phyloP scores from a whole-genome alignment of 2,113 vertebrate species.

The Columbina picui region DNA sequence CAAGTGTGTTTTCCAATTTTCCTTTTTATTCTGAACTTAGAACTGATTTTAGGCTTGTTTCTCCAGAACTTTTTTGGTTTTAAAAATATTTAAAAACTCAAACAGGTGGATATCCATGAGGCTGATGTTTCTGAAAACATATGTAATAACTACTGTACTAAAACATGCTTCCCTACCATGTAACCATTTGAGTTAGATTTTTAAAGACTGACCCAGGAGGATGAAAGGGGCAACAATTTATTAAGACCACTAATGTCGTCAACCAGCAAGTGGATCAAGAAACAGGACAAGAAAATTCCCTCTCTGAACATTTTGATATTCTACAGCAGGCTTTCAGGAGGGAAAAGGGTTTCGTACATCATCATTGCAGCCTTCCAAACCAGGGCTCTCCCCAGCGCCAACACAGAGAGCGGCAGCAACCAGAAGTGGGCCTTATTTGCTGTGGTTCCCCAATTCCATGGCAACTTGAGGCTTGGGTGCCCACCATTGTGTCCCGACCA shows the following conservation, averaged over 20 bases:
- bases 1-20: neutral
- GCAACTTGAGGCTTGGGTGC: accelerated
- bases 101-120: neutral
- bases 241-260: neutral
- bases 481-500: accelerated
- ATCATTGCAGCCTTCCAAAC: neutral
- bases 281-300: neutral
- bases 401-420: neutral
- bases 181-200: neutral
- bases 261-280: neutral
- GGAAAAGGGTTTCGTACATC: neutral
- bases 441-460: accelerated
- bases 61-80: neutral
- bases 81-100: neutral
- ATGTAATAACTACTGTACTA: neutral
- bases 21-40: neutral
- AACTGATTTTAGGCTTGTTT: neutral
- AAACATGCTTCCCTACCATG: neutral
- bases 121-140: neutral
- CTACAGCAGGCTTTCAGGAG: neutral
- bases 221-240: neutral
- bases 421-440: neutral
- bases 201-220: neutral
- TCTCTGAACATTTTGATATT: neutral
- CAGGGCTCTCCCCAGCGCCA: neutral